Percentiles rank a stretch among this genome's conserved stretches.
These are phyloP conservation scores for Mola mola DNA, from an alignment of 2,113 vertebrate species.

Conservation along the genomic window DNA sequence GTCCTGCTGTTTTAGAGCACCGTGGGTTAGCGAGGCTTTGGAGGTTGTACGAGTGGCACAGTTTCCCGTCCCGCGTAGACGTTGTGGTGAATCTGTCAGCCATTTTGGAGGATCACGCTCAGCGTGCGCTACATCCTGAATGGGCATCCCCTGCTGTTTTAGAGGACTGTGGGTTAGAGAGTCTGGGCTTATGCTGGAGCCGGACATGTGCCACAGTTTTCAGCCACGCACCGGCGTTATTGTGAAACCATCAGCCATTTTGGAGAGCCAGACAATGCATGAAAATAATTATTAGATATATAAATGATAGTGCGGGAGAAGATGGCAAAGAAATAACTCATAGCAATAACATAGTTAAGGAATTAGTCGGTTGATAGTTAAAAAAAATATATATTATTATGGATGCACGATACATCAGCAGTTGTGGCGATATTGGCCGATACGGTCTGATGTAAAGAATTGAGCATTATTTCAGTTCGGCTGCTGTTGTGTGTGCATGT, in stretches of 20 bases:
- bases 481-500: too few species aligned
- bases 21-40: slow-evolving; percentile 58
- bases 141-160: slow-evolving; percentile 67
- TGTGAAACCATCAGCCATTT: slow-evolving; percentile 51
- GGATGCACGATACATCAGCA: too few species aligned
- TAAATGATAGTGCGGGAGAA: background rate
- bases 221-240: slow-evolving; percentile 1
- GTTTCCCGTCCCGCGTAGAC: slow-evolving; percentile 57
- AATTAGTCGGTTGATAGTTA: too few species aligned
- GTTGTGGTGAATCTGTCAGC: slow-evolving; percentile 69
- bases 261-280: slow-evolving; percentile 7
- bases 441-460: too few species aligned
- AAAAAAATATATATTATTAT: too few species aligned
- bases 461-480: too few species aligned
- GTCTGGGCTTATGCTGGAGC: slow-evolving; percentile 43
- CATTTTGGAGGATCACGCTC: slow-evolving; percentile 76
- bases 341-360: too few species aligned
- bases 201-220: slow-evolving; percentile 52
- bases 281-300: background rate
- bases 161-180: slow-evolving; percentile 59
- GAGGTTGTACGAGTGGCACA: slow-evolving; percentile 42
- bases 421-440: too few species aligned
- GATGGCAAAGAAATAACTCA: background rate
- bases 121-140: slow-evolving; percentile 70
- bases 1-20: slow-evolving; percentile 73